These are phyloP conservation scores for Lynx canadensis DNA, from an alignment of 2,113 vertebrate genomes.

Conservation along the genomic window DNA sequence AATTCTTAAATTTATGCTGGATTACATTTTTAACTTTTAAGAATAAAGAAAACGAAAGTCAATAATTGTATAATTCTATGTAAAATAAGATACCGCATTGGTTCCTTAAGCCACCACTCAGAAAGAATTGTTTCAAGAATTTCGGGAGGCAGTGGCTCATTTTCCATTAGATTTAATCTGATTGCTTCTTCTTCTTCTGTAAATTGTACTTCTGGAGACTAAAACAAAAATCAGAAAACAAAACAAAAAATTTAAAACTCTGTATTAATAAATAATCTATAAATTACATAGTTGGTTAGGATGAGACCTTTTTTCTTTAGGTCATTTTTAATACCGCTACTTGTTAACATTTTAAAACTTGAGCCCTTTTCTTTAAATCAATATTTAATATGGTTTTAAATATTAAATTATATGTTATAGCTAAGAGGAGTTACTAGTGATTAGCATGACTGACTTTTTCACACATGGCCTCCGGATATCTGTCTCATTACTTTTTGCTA, in stretches of 20 bases:
- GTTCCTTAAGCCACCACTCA: conserved; percentile 94
- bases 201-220: conserved; percentile 83
- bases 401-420: neutral
- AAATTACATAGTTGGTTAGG: neutral
- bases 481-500: neutral
- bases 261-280: neutral
- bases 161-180: conserved; percentile 87
- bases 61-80: neutral
- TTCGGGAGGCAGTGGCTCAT: conserved; percentile 85
- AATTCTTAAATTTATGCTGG: neutral
- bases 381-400: neutral
- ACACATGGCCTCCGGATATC: neutral
- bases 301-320: neutral
- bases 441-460: conserved; percentile 17
- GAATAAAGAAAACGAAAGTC: conserved; percentile 38
- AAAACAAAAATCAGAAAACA: conserved; percentile 51
- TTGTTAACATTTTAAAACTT: conserved; percentile 35
- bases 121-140: conserved; percentile 89
- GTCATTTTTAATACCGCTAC: neutral
- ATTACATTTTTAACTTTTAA: conserved; percentile 39
- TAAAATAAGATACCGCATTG: conserved; percentile 88
- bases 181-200: conserved; percentile 92
- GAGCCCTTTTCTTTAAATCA: conserved; percentile 1
- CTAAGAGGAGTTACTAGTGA: neutral
- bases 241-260: neutral